These are phyloP conservation scores for Rhinolophus ferrumequinum DNA, from an alignment of 2,113 vertebrate species.

Conservation along the genomic window DNA sequence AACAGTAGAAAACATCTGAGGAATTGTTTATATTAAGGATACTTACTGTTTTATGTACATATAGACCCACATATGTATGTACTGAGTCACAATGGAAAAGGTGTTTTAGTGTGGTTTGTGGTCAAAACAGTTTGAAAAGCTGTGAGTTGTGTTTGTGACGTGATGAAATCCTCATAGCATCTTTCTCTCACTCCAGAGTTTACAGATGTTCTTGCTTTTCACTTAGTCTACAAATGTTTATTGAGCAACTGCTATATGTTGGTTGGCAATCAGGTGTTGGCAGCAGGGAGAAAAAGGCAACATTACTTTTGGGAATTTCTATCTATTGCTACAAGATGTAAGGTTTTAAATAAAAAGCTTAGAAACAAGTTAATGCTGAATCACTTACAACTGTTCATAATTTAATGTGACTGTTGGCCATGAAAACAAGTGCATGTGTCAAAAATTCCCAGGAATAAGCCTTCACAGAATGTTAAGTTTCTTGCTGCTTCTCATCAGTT, in stretches of 20 bases:
- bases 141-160: neutral
- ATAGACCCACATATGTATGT: neutral
- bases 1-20: neutral
- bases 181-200: neutral
- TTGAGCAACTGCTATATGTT: neutral
- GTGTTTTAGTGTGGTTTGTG: neutral
- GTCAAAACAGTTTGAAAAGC: neutral
- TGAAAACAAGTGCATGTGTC: neutral
- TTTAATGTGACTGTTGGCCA: neutral
- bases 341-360: slow-evolving; percentile 19
- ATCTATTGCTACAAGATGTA: neutral
- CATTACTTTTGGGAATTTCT: slow-evolving; percentile 21
- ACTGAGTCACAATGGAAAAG: neutral
- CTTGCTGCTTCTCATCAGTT: neutral
- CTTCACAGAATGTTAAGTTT: slow-evolving; percentile 10
- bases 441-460: neutral
- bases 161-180: neutral
- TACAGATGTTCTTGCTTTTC: neutral
- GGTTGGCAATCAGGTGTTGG: neutral
- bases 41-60: neutral
- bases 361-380: slow-evolving; percentile 48
- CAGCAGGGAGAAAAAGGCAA: slow-evolving; percentile 9
- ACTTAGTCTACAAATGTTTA: neutral
- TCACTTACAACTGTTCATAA: neutral
- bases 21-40: slow-evolving; percentile 1